Base-by-base conservation (phyloP, 2,113 vertebrate species). In the Sebastes schlegelii region DNA sequence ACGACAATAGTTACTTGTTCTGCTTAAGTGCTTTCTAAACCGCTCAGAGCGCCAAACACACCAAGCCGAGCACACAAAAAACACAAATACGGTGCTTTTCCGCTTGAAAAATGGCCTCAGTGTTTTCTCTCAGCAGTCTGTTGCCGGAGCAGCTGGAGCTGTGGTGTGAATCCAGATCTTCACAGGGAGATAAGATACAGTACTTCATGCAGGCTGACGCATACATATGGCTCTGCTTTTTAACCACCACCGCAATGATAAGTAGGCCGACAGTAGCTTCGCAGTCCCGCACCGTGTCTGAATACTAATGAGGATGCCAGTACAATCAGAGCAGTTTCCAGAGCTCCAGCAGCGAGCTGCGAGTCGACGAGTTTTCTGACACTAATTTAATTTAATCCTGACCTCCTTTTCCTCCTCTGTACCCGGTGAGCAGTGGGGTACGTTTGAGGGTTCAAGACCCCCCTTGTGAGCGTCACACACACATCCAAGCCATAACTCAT, bases 191-290 rank as follows among this genome's bases (percentile, higher is more conserved):
- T 92, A 77, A 89, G 85, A 91, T 84, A 68, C 87, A 83, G 83
- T 80, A 65, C 76, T 85, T 65, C 82, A 87, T 74, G 75, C 78
- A 68, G 74, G 55, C 85, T 87, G 90, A 86, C 71, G 49, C 54
- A 45, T 76, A 74, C 83, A 85, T 70, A 80, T 83, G 78, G 83
- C 86, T 77, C 73, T 83, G 90, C 87, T 79, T 85, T 86, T 88
- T 82, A 82, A 84, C 74, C 57, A 57, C 48, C n/a, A 86, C 74
- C 74, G 40, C 83, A 78, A 75, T 90, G 86, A 92, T 91, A 93
- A 91, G 85, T 89, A 87, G 91, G 88, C 88, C 71, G 90, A 88
- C 89, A 79, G 88, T 74, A 87, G 88, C 91, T 90, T 88, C 84
- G 90, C 85, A 84, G 76, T 54, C 81, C 69, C 11, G 62, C 77